Evolutionary conservation across 37 sponge, comb jelly and placozoan species (phyloP), one percentile per base, ranked within the genome.

Genomic region (Chondrilla cf. caribensis): DNA sequence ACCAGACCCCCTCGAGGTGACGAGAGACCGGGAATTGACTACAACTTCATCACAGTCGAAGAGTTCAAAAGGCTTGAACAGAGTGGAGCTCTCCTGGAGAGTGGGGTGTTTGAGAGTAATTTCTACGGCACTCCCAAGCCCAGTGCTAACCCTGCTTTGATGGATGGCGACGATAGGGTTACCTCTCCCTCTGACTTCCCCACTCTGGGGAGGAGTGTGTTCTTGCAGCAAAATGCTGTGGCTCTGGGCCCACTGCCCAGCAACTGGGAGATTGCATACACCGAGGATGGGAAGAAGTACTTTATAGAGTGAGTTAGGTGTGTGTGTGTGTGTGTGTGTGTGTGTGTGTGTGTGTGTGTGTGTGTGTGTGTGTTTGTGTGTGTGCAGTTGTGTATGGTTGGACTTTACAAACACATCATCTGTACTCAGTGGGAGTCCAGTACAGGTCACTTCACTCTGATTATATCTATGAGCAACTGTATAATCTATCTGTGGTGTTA

Each of bases 211-310:
- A 37, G 44, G 43, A 37, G 44, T 11, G 35, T 26, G 68, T 33
- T 67, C 17, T 14, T 47, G 51, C 51, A 47, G 11, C 35, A 33
- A 33, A 67, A 26, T 33, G 35, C 29, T 18, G 33, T 67, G 1
- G 81, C 86, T 35, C 86, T 92, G 2, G 99, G 99, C 36, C 94
- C 97, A 31, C 90, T 98, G 32, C 99, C 99, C 0, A 60, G 82
- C 38, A 95, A 96, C 82, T 98, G 99, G 99, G 96, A 96, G 77
- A 90, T 96, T 21, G 93, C 92, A 42, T 98, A 98, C 87, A 95
- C 99, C 5, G 90, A 93, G 25, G 87, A 86, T 76, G 91, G 91
- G 24, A 88, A 98, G 87, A 95, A 95, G 70, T 98, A 98, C 68
- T 98, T 94, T 80, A 93, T 98, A 47, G 94, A 98, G 99, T 98